phyloP scores from a whole-genome alignment of 2,113 vertebrate species.

The Alces alces region DNA sequence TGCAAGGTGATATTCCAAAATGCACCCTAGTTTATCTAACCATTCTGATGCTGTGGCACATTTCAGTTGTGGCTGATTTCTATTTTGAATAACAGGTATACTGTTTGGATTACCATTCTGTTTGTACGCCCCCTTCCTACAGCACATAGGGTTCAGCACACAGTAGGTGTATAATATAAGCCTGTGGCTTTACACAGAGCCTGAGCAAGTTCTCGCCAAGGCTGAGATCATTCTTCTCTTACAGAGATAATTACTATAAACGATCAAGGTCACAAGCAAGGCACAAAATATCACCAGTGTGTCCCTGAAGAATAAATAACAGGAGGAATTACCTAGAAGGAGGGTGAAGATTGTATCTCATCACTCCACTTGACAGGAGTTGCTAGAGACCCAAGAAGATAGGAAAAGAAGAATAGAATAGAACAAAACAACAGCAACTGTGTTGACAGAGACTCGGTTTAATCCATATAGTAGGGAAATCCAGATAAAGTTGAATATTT shows the following conservation, averaged over 20 bases:
- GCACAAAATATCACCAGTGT: background rate
- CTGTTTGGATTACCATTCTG: background rate
- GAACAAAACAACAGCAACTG: background rate
- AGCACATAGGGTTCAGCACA: background rate
- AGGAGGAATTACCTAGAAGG: background rate
- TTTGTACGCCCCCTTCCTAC: background rate
- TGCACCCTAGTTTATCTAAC: background rate
- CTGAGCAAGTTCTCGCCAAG: background rate
- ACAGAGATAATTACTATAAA: background rate
- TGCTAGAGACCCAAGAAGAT: background rate
- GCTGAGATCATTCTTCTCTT: background rate
- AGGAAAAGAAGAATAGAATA: background rate
- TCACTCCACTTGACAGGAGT: background rate
- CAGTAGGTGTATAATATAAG: background rate
- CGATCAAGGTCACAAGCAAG: background rate
- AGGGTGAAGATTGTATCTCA: background rate
- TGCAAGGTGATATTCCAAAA: background rate
- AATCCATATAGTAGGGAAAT: background rate
- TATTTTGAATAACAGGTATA: slow-evolving; percentile 6
- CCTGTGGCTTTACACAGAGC: background rate
- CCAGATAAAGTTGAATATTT: background rate
- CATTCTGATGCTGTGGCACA: background rate
- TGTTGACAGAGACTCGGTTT: background rate
- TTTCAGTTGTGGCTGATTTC: background rate
- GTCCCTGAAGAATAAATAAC: slow-evolving; percentile 21